Evolutionary conservation across 2,797 vertebrate species (phyloP), one percentile per base, ranked within the genome.

Genomic region (Erithacus rubecula): DNA sequence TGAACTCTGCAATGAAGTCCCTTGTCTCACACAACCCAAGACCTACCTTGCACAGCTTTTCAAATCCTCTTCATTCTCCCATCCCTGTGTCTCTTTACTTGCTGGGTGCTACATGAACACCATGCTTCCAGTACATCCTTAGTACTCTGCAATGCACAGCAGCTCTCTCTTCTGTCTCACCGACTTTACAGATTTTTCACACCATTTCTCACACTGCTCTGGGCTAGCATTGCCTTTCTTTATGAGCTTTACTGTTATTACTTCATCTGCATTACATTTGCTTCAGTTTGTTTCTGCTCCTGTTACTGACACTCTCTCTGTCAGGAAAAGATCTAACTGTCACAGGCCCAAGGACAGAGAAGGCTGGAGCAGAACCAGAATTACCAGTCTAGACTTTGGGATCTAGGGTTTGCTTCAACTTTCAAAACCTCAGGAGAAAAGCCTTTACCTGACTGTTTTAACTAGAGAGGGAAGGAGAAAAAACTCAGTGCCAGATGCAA

Each of bases 251-350:
- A 44, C 17, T 4, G 3, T 34, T n/a, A 41, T 10, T 46, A 4
- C 39, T 72, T 39, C 36, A 21, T 17, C 24, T 1, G 0, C 7
- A 5, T 18, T 30, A 49, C 12, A 27, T 17, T 41, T 49, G 26
- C 10, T 88, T 36, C 3, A 0, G 20, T 65, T 90, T 64, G 34
- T 23, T 82, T 75, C 55, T 67, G 32, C 19, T 36, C 17, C 18
- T 41, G 18, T 37, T 32, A 37, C 12, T 64, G 44, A 44, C 23
- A 19, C 34, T 53, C 24, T 68, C 8, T 44, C 55, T 53, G 43
- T n/a, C 11, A 0, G 11, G 44, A 29, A 17, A 7, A 13, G 41
- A 30, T 13, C 1, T 7, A 71, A 64, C 37, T 11, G 17, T 6
- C 44, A 41, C 14, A 68, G 52, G 30, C 8, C 19, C 11, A 80